Evolutionary conservation across 1,140 invertebrate genomes (phyloP).

Genomic region (Caenorhabditis brenneri): DNA sequence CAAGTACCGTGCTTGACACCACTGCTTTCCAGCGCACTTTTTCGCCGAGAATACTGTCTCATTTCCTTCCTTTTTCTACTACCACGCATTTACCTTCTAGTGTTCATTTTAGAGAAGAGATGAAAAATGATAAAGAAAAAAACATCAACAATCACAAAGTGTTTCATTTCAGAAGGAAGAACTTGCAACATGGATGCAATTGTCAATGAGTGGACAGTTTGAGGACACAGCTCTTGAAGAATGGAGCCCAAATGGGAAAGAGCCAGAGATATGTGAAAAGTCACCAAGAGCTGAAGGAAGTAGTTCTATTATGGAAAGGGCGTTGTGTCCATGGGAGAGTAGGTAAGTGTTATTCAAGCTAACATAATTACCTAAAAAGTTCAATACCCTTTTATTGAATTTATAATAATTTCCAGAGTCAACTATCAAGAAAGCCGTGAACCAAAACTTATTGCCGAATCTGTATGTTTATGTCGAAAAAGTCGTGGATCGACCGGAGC

Average conservation of each 20-base stretch:
- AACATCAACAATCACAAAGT: not conserved
- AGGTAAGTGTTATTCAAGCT: not conserved
- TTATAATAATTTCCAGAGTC: slow-evolving; percentile 29
- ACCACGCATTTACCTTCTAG: not conserved
- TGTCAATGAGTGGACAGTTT: slow-evolving; percentile 19
- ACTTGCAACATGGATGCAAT: slow-evolving; percentile 46
- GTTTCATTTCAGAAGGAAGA: slow-evolving; percentile 44
- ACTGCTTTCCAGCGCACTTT: slow-evolving; percentile 25
- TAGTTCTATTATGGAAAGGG: slow-evolving; percentile 43
- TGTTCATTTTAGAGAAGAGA: slow-evolving; percentile 4
- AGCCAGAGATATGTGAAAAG: slow-evolving; percentile 41
- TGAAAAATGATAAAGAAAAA: not conserved
- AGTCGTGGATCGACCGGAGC: slow-evolving; percentile 48
- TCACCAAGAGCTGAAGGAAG: slow-evolving; percentile 45
- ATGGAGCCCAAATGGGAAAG: slow-evolving; percentile 30
- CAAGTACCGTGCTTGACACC: slow-evolving; percentile 35
- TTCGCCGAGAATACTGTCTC: not conserved
- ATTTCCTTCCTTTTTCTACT: not conserved
- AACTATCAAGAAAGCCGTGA: slow-evolving; percentile 45
- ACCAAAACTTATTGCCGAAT: slow-evolving; percentile 43
- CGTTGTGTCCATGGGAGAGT: slow-evolving; percentile 47
- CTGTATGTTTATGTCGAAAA: slow-evolving; percentile 41
- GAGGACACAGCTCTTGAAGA: slow-evolving; percentile 27
- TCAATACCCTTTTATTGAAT: not conserved
- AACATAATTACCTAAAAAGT: not conserved